These are phyloP conservation scores for Takifugu flavidus DNA, from an alignment of 2,113 vertebrate species.

Conservation along the genomic window DNA sequence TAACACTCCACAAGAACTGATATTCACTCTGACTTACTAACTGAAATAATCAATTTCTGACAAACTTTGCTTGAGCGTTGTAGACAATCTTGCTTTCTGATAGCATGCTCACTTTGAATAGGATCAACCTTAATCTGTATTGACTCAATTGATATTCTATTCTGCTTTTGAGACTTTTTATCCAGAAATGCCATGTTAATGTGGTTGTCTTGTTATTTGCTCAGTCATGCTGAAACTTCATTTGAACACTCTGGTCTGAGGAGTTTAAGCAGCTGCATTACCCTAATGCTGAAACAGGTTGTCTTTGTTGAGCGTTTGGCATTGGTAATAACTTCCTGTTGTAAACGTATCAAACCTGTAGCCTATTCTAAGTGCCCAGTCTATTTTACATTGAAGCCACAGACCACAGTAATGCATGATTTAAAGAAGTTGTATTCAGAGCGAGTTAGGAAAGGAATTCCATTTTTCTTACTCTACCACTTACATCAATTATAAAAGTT, in stretches of 20 bases:
- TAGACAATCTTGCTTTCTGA: conserved; percentile 57
- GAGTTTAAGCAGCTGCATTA: conserved; percentile 29
- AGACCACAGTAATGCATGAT: conserved; percentile 68
- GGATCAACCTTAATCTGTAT: conserved; percentile 8
- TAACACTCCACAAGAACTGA: conserved; percentile 36
- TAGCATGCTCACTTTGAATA: conserved; percentile 22
- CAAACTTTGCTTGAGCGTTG: conserved; percentile 49
- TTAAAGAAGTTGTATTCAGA: conserved; percentile 52
- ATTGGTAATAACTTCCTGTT: conserved; percentile 47
- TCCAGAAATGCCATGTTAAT: conserved; percentile 12
- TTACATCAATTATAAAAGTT: conserved; percentile 51
- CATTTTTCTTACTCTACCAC: conserved; percentile 49
- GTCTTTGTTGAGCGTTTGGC: conserved; percentile 33
- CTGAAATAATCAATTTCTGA: conserved; percentile 36
- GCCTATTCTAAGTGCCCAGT: conserved; percentile 68
- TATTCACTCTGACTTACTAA: conserved; percentile 32
- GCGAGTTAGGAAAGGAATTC: conserved; percentile 42
- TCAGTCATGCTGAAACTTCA: conserved; percentile 32
- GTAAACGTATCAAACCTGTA: conserved; percentile 62
- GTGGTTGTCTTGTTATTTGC: conserved; percentile 21
- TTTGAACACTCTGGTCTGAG: conserved; percentile 25
- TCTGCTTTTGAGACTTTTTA: conserved; percentile 28
- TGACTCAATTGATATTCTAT: conserved; percentile 16
- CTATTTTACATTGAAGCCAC: conserved; percentile 58
- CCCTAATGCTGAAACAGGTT: conserved; percentile 24